Base-by-base conservation (phyloP, 2,888 invertebrate genomes). In the Galerucella nymphaeae region DNA sequence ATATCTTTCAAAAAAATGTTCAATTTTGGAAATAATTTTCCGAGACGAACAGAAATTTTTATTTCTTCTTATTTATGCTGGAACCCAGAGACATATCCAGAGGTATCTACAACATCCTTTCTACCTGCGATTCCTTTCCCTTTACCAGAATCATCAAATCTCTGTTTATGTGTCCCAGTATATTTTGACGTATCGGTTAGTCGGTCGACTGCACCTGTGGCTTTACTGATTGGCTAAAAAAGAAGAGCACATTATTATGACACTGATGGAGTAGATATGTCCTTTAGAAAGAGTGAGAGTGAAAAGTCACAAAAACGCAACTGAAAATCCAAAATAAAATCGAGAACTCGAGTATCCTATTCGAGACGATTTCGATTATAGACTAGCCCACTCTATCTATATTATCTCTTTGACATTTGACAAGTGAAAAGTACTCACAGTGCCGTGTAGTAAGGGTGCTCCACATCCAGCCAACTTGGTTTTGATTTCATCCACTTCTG, bases 141-240 rank as follows among this genome's bases (percentile, higher is more conserved):
- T 85, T 94, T 95, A 73, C 96, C 96, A 38, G 89, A 87, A 68
- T 93, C 93, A 86, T 96, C 96, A 83, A 96, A 96, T 30, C 96
- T 91, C 81, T 95, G 94, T 84, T 92, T 94, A 85, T 95, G 95
- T 6, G 95, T 94, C 65, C 96, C 96, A 0, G 96, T 96, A 86
- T 95, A 96, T 84, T 94, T 95, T 81, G 91, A 92, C n/a, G 93
- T 90, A 84, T 96, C 96, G 0, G 96, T 96, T 78, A 96, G 86
- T 74, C 96, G 90, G 79, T 93, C 94, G 4, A 94, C 93, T 1
- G 90, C 85, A 10, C 89, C 85, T 79, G 84, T 82, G 10, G 83
- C 79, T 77, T 85, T 30, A 30, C 30, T 85, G 8, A 80, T 82
- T 14, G 79, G 77, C 85, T 86, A 64, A 69, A 84, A 84, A 79